Evolutionary conservation across 2,888 invertebrate species (phyloP).

Genomic region (Epirrita christyi): DNA sequence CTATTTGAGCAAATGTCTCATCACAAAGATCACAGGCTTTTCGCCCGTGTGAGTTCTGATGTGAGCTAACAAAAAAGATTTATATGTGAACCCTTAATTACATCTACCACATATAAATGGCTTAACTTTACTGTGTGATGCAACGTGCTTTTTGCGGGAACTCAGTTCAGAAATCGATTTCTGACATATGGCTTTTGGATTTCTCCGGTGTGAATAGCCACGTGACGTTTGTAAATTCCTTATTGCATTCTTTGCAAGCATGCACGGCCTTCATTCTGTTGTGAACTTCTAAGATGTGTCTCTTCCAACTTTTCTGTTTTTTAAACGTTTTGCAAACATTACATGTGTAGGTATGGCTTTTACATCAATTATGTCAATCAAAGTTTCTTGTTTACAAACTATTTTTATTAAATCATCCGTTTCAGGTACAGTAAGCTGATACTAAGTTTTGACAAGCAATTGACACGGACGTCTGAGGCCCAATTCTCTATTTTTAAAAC

Average conservation of each 20-base stretch:
- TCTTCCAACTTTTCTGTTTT: not conserved
- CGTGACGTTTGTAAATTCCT: not conserved
- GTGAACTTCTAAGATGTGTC: not conserved
- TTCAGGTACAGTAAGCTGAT: too few species aligned
- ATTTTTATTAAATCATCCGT: not conserved
- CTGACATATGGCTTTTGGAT: not conserved
- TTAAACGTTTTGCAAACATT: not conserved
- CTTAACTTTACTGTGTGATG: not conserved
- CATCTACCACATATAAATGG: slow-evolving; percentile 1
- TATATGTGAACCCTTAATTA: not conserved
- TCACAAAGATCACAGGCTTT: slow-evolving; percentile 6
- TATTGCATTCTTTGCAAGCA: not conserved
- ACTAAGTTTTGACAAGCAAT: too few species aligned
- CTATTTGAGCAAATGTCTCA: not conserved
- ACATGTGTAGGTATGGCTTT: not conserved
- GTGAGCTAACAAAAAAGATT: not conserved
- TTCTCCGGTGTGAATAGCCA: not conserved
- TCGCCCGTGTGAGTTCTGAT: slow-evolving; percentile 1
- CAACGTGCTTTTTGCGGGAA: not conserved
- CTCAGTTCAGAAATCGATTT: not conserved
- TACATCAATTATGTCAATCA: not conserved
- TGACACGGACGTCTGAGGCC: too few species aligned
- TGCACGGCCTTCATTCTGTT: not conserved
- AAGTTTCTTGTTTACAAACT: not conserved
- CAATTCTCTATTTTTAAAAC: too few species aligned